Base-by-base conservation (phyloP, 2,113 vertebrate genomes). In the Strix aluco region DNA sequence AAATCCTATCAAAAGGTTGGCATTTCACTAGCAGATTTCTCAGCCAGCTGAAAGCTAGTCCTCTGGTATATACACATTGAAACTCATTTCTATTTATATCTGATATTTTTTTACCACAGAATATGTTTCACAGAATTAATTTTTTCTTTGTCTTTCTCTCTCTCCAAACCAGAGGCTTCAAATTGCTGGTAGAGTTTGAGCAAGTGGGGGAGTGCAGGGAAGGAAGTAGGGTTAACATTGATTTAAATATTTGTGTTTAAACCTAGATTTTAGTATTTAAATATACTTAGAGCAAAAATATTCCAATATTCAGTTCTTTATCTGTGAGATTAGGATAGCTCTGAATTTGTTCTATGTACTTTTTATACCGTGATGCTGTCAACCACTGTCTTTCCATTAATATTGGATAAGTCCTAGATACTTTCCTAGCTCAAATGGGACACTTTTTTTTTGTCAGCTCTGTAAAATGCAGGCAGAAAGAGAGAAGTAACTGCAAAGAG, bases 231-330 rank as follows among this genome's bases (percentile, higher is more conserved):
- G 40, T 40, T 66, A 82, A 72, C 6, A 34, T 18, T 74, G 2
- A 25, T 84, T 72, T 44, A 5, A 83, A 86, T 59, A 19, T 27
- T 85, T 88, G 34, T 59, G 9, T 58, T 75, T 81, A 81, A 84
- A 84, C 22, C 25, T 59, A 63, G 11, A 84, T 65, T 89, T 92
- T 79, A 75, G 52, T 72, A 79, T 61, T 86, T 67, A 67, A 78
- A 85, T 79, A 59, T 58, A 69, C 25, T 71, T 85, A 77, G 1
- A 89, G 4, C 1, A 20, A 75, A 92, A 95, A 82, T 85, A 84
- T 62, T 95, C 57, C 10, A 72, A 34, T 82, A 29, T 70, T 91
- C 44, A 91, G 54, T 81, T 92, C 88, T 92, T 93, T 91, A 69
- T 67, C 47, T 71, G 19, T 65, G 61, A 90, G 63, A 90, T 59